Base-by-base conservation (phyloP, 2,888 invertebrate genomes). In the Itoplectis maculator region DNA sequence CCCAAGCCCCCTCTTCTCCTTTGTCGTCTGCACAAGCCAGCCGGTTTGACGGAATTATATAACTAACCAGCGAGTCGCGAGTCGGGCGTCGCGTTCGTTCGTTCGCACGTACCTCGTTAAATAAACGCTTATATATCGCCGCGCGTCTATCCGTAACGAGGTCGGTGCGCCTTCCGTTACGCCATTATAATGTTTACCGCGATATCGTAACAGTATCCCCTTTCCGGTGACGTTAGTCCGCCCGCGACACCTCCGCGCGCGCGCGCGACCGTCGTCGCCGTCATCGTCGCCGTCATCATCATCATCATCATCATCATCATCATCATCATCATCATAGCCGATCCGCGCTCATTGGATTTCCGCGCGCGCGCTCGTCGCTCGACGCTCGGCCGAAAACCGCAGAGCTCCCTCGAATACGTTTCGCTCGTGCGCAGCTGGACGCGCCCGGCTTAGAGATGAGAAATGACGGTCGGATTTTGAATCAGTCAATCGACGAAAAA, bases 141-240 rank as follows among this genome's bases (percentile, higher is more conserved):
- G n/a, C n/a, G n/a, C 68, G 75, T 82, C 82, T 82, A 75, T 66
- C 74, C 75, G 72, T 76, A 82, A 82, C 82, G 82, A 82, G 79
- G 82, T 82, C 82, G 76, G 49, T 79, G 82, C 70, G 79, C 79
- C 68, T 82, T 82, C 75, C 79, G 79, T 76, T 76, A 82, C 68
- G 75, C 54, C 76, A 82, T 79, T 82, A 79, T 75, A 82, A 82
- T 79, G 76, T 82, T 82, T 76, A 82, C 72, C 75, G 75, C 75
- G 70, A 82, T 82, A 76, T 79, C 79, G 75, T 79, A 82, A 79
- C 79, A 72, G 75, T 74, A 68, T 42, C 61, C 18, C 29, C 29
- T n/a, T 45, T 54, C 54, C 70, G 77, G 68, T 81, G 77, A 77
- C 81, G 81, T 77, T 77, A 9, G 54, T 74, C 73, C 56, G n/a